Conservation (phyloP, 2,888 invertebrate genomes). For the Brassicogethes aeneus region DNA sequence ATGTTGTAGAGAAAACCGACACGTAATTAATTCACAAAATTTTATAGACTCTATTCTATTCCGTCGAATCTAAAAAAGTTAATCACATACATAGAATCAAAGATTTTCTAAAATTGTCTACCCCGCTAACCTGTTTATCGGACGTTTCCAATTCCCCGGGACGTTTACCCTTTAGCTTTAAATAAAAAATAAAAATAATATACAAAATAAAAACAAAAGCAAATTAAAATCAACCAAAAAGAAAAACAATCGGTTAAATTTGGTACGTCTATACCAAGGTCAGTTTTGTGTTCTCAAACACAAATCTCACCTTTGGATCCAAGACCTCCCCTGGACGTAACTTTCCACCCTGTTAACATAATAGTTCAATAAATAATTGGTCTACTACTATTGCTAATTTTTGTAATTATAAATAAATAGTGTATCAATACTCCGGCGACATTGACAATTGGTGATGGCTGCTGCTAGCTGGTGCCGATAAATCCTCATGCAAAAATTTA, state of each 20-base stretch:
- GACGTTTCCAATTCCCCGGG: slow-evolving; percentile 61
- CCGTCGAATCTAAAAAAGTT: slow-evolving; percentile 29
- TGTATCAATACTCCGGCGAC: slow-evolving; percentile 4
- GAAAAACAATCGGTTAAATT: slow-evolving; percentile 22
- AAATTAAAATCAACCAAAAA: slow-evolving; percentile 22
- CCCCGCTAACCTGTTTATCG: slow-evolving; percentile 60
- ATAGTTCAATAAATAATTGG: slow-evolving; percentile 13
- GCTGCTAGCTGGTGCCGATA: slow-evolving; percentile 14
- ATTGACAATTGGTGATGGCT: slow-evolving; percentile 14
- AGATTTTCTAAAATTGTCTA: slow-evolving; percentile 18
- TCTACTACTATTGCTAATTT: neutral
- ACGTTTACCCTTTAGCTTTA: slow-evolving; percentile 60
- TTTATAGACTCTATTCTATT: slow-evolving; percentile 8
- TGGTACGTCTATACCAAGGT: slow-evolving; percentile 32
- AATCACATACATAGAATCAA: slow-evolving; percentile 38
- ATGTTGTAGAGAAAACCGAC: slow-evolving; percentile 20
- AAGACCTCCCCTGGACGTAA: slow-evolving; percentile 72
- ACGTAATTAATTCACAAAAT: slow-evolving; percentile 11
- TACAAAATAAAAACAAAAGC: slow-evolving; percentile 25
- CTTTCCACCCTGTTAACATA: slow-evolving; percentile 58
- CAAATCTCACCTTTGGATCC: slow-evolving; percentile 68
- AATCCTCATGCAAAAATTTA: slow-evolving; percentile 13
- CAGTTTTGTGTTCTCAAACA: slow-evolving; percentile 44
- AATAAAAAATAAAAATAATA: slow-evolving; percentile 46
- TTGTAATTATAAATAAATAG: slow-evolving; percentile 8